Conservation (phyloP, 2,113 vertebrate species). For the Tachycineta bicolor region DNA sequence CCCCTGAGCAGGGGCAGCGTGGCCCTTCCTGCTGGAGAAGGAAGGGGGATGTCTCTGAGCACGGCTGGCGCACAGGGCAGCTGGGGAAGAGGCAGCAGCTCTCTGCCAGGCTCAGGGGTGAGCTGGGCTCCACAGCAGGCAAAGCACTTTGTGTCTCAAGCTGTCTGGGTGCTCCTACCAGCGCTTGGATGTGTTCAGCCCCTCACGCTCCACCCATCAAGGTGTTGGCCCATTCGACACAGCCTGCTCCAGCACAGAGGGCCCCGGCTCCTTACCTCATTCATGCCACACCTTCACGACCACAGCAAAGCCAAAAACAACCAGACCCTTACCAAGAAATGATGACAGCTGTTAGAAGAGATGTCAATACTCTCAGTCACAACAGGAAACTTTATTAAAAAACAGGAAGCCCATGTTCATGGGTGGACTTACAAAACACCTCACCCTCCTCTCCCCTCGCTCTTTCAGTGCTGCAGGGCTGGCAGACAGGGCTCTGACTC, state of each 20-base stretch:
- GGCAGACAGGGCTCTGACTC: neutral
- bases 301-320: neutral
- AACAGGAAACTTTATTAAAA: conserved; percentile 60
- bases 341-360: neutral
- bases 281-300: neutral
- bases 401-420: conserved; percentile 58
- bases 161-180: neutral
- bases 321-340: neutral
- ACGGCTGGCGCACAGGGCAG: neutral
- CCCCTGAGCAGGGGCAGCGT: neutral
- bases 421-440: conserved; percentile 34
- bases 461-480: neutral
- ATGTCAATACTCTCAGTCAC: neutral
- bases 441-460: neutral
- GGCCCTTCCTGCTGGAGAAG: neutral
- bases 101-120: neutral
- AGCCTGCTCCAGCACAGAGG: neutral
- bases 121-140: neutral
- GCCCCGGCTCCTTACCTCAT: neutral
- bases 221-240: neutral
- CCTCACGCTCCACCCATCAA: neutral
- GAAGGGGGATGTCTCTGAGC: neutral
- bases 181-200: neutral
- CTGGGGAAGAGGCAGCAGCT: neutral
- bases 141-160: neutral